Conservation (phyloP, 2,888 invertebrate genomes). For the Steinernema scapterisci region DNA sequence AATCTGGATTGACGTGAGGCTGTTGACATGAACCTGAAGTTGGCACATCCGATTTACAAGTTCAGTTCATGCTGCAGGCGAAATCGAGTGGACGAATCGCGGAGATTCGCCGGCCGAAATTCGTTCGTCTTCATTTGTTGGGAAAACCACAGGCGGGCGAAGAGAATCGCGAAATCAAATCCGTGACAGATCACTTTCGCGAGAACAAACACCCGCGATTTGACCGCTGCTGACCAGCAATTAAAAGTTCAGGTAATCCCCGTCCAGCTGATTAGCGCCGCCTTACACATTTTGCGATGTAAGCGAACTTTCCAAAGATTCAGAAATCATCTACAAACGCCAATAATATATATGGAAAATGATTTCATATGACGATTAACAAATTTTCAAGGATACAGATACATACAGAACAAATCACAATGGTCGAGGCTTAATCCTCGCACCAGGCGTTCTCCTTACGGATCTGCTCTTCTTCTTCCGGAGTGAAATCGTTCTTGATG, state of each 20-base stretch:
- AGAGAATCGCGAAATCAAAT: conserved; percentile 21
- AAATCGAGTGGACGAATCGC: neutral
- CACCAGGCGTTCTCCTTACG: conserved; percentile 66
- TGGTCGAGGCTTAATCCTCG: conserved; percentile 61
- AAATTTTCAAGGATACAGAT: too few relatives aligned
- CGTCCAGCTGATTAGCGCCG: neutral
- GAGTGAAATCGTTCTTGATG: conserved; percentile 74
- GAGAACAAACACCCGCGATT: neutral
- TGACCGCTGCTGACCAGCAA: neutral
- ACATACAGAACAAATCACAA: too few relatives aligned
- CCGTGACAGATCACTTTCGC: conserved; percentile 19
- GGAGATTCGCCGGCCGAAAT: neutral
- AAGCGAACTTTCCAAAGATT: too few relatives aligned
- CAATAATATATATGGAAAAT: too few relatives aligned
- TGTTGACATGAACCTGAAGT: too few relatives aligned
- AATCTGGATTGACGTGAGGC: too few relatives aligned
- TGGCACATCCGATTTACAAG: too few relatives aligned
- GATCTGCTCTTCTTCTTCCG: conserved; percentile 86
- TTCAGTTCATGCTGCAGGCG: neutral
- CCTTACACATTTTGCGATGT: too few relatives aligned
- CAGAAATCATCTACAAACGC: too few relatives aligned
- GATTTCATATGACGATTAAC: too few relatives aligned
- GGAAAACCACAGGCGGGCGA: neutral
- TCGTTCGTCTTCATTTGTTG: neutral
- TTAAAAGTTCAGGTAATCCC: conserved; percentile 6